These are phyloP conservation scores for Polyploca ridens DNA, from an alignment of 2,888 invertebrate species.

Conservation along the genomic window DNA sequence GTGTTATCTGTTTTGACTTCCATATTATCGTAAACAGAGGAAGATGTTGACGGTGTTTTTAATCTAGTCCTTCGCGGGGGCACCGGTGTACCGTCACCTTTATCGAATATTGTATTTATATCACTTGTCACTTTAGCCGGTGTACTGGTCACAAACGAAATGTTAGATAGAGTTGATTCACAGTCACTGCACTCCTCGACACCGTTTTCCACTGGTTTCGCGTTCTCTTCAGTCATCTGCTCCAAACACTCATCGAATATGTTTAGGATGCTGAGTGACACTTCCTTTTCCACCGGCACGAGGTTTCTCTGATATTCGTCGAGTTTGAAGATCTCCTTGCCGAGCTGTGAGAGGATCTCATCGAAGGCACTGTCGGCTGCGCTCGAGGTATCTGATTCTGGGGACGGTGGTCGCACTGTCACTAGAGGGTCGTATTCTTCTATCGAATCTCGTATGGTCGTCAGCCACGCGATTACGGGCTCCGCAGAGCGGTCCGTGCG, in stretches of 20 bases:
- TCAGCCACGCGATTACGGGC: constrained; percentile 76
- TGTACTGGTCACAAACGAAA: constrained; percentile 67
- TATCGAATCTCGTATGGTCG: constrained; percentile 62
- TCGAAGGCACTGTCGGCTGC: constrained; percentile 71
- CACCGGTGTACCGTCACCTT: constrained; percentile 58
- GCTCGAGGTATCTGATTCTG: constrained; percentile 41
- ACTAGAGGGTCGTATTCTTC: constrained; percentile 78
- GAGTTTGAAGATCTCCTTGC: constrained; percentile 77
- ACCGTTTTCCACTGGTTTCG: constrained; percentile 35
- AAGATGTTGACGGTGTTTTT: constrained; percentile 53
- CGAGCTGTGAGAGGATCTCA: constrained; percentile 77
- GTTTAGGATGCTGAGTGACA: constrained; percentile 75
- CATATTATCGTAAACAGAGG: constrained; percentile 55
- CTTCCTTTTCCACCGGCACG: constrained; percentile 57
- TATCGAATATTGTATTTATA: constrained; percentile 50
- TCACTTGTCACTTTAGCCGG: constrained; percentile 51
- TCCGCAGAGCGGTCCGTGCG: constrained; percentile 64
- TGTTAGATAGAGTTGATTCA: constrained; percentile 61
- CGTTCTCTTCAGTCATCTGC: constrained; percentile 52
- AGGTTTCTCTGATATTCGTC: constrained; percentile 75
- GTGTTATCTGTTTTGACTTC: constrained; percentile 43
- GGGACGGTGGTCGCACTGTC: constrained; percentile 54
- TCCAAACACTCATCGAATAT: constrained; percentile 79
- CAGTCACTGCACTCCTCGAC: constrained; percentile 61
- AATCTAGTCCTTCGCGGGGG: constrained; percentile 62